phyloP scores from a whole-genome alignment of 1,140 invertebrate species.

The Prorops nasuta region DNA sequence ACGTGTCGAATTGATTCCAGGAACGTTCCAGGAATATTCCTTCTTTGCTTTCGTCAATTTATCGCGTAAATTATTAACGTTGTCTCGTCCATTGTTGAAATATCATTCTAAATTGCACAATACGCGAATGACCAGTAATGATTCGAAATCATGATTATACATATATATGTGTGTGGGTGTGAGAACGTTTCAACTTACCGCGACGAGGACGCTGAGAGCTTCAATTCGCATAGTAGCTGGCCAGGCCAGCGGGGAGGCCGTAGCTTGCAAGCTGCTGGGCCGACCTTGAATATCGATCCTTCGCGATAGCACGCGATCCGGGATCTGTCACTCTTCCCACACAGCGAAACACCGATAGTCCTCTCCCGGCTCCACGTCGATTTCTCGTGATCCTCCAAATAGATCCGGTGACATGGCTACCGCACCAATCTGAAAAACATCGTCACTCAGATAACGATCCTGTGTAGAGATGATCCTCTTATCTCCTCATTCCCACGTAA shows the following conservation, averaged over 20 bases:
- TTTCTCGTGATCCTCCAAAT: constrained; percentile 30
- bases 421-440: constrained; percentile 14
- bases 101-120: too few relatives aligned
- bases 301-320: constrained; percentile 14
- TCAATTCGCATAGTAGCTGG: constrained; percentile 59
- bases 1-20: too few relatives aligned
- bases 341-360: constrained; percentile 24
- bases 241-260: constrained; percentile 55
- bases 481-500: too few relatives aligned
- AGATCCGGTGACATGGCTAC: constrained; percentile 39
- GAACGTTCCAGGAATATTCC: too few relatives aligned
- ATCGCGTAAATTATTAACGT: too few relatives aligned
- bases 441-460: background rate
- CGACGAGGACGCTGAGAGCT: constrained; percentile 53
- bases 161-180: too few relatives aligned
- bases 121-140: too few relatives aligned
- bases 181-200: too few relatives aligned
- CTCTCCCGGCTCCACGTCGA: constrained; percentile 38
- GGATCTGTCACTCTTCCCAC: background rate
- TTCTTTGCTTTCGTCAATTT: too few relatives aligned
- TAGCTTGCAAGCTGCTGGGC: constrained; percentile 31
- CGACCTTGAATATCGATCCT: constrained; percentile 9
- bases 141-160: too few relatives aligned
- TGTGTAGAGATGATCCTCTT: constrained; percentile 6
- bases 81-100: too few relatives aligned